A percentile compares a stretch with the other conserved stretches of the same genome.
phyloP scores from a whole-genome alignment of 2,888 invertebrate species.

The Tridacna gigas region DNA sequence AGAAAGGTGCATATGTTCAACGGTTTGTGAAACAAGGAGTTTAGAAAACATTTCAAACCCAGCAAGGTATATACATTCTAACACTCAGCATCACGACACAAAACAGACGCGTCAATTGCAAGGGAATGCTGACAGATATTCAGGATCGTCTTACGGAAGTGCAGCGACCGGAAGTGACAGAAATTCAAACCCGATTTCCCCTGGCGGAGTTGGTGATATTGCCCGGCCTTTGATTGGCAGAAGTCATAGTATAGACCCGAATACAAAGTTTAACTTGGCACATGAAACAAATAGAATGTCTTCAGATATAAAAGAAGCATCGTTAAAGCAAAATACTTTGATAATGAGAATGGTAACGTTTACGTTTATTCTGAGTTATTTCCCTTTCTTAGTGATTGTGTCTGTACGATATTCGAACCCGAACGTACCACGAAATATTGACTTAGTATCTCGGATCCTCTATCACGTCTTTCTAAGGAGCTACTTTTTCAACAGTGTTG shows the following conservation, averaged over 20 bases:
- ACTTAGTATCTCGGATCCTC: constrained; percentile 14
- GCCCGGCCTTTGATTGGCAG: constrained; percentile 10
- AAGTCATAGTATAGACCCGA: constrained; percentile 18
- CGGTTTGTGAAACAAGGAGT: constrained; percentile 1
- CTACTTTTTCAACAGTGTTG: constrained; percentile 62
- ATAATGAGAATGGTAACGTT: constrained; percentile 62
- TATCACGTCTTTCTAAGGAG: constrained; percentile 57
- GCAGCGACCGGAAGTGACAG: constrained; percentile 26
- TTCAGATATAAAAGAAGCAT: constrained; percentile 48
- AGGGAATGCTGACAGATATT: not conserved
- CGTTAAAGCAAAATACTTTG: constrained; percentile 48
- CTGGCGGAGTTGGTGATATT: not conserved
- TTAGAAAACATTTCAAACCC: not conserved
- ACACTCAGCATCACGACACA: not conserved
- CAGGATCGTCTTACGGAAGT: constrained; percentile 19
- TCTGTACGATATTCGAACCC: constrained; percentile 42
- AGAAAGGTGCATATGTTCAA: not conserved
- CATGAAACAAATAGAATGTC: not conserved
- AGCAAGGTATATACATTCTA: not conserved
- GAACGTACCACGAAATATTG: constrained; percentile 46
- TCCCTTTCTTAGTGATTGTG: constrained; percentile 56
- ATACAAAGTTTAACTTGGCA: not conserved
- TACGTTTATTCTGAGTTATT: constrained; percentile 56
- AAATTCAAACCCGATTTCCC: constrained; percentile 14
- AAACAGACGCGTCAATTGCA: not conserved